phyloP scores from a whole-genome alignment of 2,113 vertebrate species.

The Eulemur rufifrons region DNA sequence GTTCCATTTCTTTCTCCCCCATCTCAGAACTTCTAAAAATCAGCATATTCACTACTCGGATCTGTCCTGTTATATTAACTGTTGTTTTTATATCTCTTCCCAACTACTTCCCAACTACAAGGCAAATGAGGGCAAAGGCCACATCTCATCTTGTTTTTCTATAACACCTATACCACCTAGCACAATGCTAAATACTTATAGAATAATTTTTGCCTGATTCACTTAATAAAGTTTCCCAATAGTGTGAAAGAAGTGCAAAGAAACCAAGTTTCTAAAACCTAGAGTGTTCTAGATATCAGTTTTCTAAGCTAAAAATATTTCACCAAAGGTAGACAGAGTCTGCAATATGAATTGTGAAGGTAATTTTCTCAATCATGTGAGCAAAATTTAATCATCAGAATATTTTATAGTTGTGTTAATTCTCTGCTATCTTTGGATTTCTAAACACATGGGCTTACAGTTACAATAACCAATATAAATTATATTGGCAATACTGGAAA shows the following conservation, averaged over 20 bases:
- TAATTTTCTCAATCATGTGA: background rate
- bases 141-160: background rate
- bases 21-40: background rate
- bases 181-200: background rate
- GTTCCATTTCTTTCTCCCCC: background rate
- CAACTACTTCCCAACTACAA: background rate
- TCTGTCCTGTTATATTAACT: background rate
- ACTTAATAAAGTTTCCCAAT: background rate
- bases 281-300: background rate
- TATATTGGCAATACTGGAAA: background rate
- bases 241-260: background rate
- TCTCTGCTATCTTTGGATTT: background rate
- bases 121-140: background rate
- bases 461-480: background rate
- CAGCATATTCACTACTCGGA: background rate
- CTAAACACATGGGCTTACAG: background rate
- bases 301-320: slow-evolving; percentile 37
- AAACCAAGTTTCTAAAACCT: background rate
- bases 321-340: background rate
- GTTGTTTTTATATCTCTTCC: background rate
- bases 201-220: background rate
- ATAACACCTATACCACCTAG: background rate
- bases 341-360: background rate
- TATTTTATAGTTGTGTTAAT: background rate
- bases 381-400: slow-evolving; percentile 1